Evolutionary conservation across 2,888 invertebrate genomes (phyloP), one percentile per base, ranked within the genome.

Genomic region (Sympetrum striolatum): DNA sequence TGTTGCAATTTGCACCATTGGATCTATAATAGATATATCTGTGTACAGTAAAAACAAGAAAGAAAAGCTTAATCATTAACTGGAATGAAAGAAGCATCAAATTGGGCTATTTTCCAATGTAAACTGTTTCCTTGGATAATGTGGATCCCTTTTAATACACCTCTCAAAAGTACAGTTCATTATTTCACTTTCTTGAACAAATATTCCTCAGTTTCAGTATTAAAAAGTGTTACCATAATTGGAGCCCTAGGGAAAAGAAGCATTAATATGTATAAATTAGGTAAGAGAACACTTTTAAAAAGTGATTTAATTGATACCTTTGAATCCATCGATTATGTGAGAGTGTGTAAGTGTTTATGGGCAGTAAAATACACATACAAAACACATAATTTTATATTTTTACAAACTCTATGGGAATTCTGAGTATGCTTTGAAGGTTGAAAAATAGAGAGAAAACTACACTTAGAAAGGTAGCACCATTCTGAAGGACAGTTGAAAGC

Each of bases 401-500:
- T 37, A 86, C 60, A 82, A 35, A 14, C 22, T 86, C 60, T 86
- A 86, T 37, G 37, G 58, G 60, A 37, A 60, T 25, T 64, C 22
- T 35, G 60, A 37, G 60, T 60, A 37, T 39, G 64, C 60, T 39
- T 37, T 86, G 35, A 86, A 86, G 86, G 58, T 37, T 86, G 86
- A 64, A 86, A 60, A 64, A 37, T 60, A 64, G 86, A 60, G 37
- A 60, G n/a, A 73, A 86, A 86, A 60, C 86, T 86, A 64, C 37
- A 53, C 60, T 31, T 86, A 53, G 86, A 86, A 86, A 86, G 58
- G 86, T 86, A 60, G 86, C 86, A 86, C 86, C 86, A 86, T 86
- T 86, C 86, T 86, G 60, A 86, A 86, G 86, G 86, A 86, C 86
- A 86, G 86, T 86, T 60, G 86, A 86, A 86, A 86, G 86, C 86